Conservation (phyloP, 1,140 invertebrate genomes). For the Leptopilina boulardi region DNA sequence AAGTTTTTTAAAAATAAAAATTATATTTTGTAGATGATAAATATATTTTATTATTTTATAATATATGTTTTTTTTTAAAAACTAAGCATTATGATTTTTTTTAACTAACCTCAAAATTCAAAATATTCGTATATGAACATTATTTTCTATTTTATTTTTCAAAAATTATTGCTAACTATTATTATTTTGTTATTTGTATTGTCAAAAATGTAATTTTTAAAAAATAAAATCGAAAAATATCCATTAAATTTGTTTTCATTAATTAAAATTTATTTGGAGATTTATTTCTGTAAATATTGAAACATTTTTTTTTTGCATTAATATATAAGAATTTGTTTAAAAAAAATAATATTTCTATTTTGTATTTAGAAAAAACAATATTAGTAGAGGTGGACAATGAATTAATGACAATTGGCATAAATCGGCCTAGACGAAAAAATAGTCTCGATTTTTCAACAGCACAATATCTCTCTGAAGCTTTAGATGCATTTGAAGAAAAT, state of each 20-base stretch:
- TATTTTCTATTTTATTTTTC: too few relatives aligned
- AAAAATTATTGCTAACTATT: too few relatives aligned
- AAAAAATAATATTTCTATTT: conserved; percentile 14
- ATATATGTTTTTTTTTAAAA: neutral
- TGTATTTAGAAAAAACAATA: conserved; percentile 67
- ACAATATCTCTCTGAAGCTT: conserved; percentile 81
- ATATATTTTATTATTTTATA: neutral
- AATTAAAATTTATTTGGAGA: too few relatives aligned
- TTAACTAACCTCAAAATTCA: too few relatives aligned
- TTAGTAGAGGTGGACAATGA: conserved; percentile 79
- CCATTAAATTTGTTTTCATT: too few relatives aligned
- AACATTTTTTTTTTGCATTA: neutral
- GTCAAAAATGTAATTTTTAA: too few relatives aligned
- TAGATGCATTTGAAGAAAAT: conserved; percentile 88
- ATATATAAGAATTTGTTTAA: neutral
- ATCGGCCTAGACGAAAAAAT: conserved; percentile 88
- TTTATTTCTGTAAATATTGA: neutral
- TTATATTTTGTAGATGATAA: neutral
- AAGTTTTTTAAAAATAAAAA: conserved; percentile 36
- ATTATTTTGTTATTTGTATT: too few relatives aligned
- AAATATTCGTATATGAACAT: too few relatives aligned
- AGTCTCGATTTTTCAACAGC: conserved; percentile 85
- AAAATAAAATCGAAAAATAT: too few relatives aligned
- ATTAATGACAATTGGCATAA: conserved; percentile 89
- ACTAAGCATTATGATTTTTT: too few relatives aligned